A percentile compares a stretch with the other conserved stretches of the same genome.
These are phyloP conservation scores for Sinocyclocheilus rhinocerous DNA, from an alignment of 2,113 vertebrate genomes.

Conservation along the genomic window DNA sequence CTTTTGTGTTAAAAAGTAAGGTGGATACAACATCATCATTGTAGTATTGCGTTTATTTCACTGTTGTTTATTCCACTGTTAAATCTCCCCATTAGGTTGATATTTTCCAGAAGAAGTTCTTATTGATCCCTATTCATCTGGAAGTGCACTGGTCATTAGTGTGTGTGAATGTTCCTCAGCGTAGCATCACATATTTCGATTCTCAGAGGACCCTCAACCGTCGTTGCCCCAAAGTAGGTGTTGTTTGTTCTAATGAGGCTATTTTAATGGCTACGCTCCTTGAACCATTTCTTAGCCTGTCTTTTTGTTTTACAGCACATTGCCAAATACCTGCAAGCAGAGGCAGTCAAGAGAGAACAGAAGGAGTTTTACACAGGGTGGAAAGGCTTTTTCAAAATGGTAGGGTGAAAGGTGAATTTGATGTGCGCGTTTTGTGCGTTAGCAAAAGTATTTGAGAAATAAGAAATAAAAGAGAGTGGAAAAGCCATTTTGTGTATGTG, in stretches of 20 bases:
- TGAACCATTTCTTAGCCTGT: neutral
- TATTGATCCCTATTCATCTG: conserved; percentile 90
- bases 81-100: conserved; percentile 77
- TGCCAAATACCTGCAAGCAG: conserved; percentile 88
- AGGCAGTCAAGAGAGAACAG: conserved; percentile 87
- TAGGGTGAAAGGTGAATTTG: conserved; percentile 60
- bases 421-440: neutral
- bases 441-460: neutral
- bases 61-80: neutral
- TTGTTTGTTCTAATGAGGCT: neutral
- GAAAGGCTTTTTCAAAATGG: conserved; percentile 93
- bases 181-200: conserved; percentile 88
- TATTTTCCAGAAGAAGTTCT: conserved; percentile 89
- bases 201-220: conserved; percentile 91
- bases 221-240: conserved; percentile 86
- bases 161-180: conserved; percentile 83
- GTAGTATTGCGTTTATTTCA: neutral
- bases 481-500: neutral
- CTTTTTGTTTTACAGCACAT: conserved; percentile 76
- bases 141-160: conserved; percentile 94
- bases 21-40: neutral
- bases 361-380: conserved; percentile 83
- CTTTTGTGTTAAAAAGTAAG: too few relatives aligned
- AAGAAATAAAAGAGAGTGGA: neutral
- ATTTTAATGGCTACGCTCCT: neutral